Percentiles rank a stretch among this genome's conserved stretches.
Evolutionary conservation across 2,888 invertebrate species (phyloP).

Genomic region (Watsonalla cultraria): DNA sequence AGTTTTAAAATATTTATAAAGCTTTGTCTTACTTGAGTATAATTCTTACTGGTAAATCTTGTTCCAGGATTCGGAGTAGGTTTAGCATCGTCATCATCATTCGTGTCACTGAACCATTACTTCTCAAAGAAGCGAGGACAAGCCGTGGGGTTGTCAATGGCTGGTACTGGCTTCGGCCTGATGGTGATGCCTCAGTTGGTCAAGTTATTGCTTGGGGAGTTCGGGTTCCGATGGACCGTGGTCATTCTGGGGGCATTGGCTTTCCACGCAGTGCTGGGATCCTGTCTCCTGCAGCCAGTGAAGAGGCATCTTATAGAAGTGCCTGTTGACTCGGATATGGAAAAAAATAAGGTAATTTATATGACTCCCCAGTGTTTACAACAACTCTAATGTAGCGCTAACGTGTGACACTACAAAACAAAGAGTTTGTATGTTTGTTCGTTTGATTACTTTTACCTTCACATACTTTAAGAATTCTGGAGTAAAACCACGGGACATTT

Average conservation of each 20-base stretch:
- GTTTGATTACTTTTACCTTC: too few species aligned
- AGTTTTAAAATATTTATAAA: too few species aligned
- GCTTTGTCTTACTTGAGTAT: background rate
- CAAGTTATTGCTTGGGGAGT: constrained; percentile 80
- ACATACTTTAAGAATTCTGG: too few species aligned
- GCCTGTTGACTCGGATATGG: constrained; percentile 75
- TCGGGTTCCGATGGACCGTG: constrained; percentile 83
- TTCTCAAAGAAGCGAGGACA: constrained; percentile 87
- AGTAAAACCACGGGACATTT: too few species aligned
- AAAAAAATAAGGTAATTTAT: constrained; percentile 8
- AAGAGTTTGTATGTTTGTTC: too few species aligned
- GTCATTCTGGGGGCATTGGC: constrained; percentile 83
- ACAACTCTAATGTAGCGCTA: too few species aligned
- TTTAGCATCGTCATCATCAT: constrained; percentile 86
- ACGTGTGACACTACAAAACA: too few species aligned
- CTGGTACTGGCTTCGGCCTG: constrained; percentile 88
- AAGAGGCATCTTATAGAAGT: constrained; percentile 83
- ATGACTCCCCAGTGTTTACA: background rate
- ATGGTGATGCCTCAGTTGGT: constrained; percentile 89
- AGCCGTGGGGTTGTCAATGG: constrained; percentile 88
- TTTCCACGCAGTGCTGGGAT: constrained; percentile 83
- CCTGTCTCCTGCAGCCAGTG: constrained; percentile 83
- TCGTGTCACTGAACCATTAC: constrained; percentile 88
- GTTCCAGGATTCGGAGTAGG: constrained; percentile 86
- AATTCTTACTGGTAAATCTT: background rate